Evolutionary conservation across 2,888 invertebrate genomes (phyloP).

Genomic region (Metacarcinus magister): DNA sequence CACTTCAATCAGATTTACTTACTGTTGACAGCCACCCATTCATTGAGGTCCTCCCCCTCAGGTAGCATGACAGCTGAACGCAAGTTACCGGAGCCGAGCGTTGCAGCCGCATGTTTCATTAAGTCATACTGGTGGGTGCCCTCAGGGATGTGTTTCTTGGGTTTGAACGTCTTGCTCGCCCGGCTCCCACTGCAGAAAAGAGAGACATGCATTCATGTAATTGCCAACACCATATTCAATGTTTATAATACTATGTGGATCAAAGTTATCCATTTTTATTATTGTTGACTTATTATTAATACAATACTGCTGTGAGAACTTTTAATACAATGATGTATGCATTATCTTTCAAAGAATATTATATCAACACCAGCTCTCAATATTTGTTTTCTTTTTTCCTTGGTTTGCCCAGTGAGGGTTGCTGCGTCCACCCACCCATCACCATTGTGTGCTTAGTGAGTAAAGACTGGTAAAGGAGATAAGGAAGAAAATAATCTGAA

Average conservation of each 20-base stretch:
- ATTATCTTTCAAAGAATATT: no score
- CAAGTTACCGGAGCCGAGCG: conserved; percentile 97
- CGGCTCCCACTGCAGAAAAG: conserved; percentile 88
- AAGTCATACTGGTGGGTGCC: conserved; percentile 99
- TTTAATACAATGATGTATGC: no score
- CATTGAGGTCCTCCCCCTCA: conserved; percentile 99
- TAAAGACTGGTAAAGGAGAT: neutral
- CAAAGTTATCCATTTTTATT: neutral
- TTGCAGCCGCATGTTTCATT: conserved; percentile 99
- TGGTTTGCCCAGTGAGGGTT: neutral
- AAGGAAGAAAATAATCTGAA: neutral
- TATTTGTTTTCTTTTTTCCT: no score
- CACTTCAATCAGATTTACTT: conserved; percentile 85
- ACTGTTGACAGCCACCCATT: conserved; percentile 99
- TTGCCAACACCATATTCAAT: neutral
- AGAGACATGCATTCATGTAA: neutral
- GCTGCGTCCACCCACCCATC: neutral
- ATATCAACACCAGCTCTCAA: no score
- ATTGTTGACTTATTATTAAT: no score
- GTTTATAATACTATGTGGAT: neutral
- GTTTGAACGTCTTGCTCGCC: conserved; percentile 98
- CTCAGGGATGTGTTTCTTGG: conserved; percentile 99
- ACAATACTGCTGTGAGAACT: no score
- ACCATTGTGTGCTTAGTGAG: neutral
- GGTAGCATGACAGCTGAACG: conserved; percentile 96